These are phyloP conservation scores for Pholis gunnellus DNA, from an alignment of 2,113 vertebrate genomes.

Conservation along the genomic window DNA sequence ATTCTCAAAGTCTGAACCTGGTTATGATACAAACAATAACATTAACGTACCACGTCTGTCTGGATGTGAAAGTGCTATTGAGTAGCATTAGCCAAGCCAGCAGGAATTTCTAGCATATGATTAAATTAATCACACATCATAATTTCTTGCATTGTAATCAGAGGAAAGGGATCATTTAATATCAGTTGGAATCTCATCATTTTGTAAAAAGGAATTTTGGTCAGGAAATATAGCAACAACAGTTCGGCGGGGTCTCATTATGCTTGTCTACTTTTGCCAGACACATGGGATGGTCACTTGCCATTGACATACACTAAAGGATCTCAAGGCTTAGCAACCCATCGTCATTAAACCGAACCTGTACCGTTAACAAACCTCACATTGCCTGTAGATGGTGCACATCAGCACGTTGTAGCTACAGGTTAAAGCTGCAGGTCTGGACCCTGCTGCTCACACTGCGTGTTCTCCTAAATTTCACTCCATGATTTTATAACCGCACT, in stretches of 20 bases:
- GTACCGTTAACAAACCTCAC: no score
- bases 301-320: background rate
- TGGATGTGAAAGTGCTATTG: background rate
- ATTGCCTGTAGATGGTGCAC: no score
- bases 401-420: no score
- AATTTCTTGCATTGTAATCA: background rate
- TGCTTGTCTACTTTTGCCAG: background rate
- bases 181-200: background rate
- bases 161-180: background rate
- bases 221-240: background rate
- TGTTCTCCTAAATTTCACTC: no score
- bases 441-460: no score
- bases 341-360: no score
- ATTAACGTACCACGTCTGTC: background rate
- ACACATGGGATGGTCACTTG: background rate
- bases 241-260: no score
- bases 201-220: background rate
- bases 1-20: background rate
- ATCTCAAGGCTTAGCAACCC: no score
- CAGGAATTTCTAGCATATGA: background rate
- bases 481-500: no score
- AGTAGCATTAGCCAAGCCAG: background rate
- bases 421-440: no score
- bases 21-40: background rate
- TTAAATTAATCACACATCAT: background rate